Evolutionary conservation across 2,113 vertebrate genomes (phyloP).

Genomic region (Apodemus speciosus): DNA sequence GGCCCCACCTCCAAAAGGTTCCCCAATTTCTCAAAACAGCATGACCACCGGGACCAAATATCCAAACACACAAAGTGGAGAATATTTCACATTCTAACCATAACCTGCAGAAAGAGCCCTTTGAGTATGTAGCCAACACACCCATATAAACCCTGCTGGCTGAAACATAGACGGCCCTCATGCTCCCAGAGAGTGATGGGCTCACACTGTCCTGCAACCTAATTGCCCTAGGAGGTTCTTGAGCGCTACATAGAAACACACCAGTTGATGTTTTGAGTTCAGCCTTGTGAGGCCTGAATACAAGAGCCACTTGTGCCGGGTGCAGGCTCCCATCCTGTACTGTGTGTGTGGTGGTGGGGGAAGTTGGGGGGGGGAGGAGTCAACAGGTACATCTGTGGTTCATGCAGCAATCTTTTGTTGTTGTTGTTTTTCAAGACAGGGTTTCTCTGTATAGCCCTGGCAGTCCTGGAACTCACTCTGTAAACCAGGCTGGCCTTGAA

Average conservation of each 20-base stretch:
- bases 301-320: fast-evolving
- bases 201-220: background rate
- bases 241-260: background rate
- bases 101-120: background rate
- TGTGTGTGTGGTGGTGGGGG: background rate
- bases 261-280: too few species aligned
- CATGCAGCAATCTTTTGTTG: too few species aligned
- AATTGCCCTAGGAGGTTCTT: background rate
- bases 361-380: background rate
- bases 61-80: background rate
- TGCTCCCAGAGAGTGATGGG: background rate
- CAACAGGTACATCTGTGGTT: background rate
- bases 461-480: too few species aligned
- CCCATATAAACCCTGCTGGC: background rate
- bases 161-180: background rate
- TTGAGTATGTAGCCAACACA: background rate
- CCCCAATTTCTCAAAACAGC: background rate
- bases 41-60: background rate
- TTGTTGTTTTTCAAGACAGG: too few species aligned
- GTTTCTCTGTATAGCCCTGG: too few species aligned
- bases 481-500: too few species aligned
- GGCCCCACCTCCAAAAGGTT: background rate
- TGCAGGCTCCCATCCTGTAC: background rate
- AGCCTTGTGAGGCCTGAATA: background rate
- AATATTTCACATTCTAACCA: background rate